Conservation (phyloP, 1,140 invertebrate species). For the Drosophila aff. region DNA sequence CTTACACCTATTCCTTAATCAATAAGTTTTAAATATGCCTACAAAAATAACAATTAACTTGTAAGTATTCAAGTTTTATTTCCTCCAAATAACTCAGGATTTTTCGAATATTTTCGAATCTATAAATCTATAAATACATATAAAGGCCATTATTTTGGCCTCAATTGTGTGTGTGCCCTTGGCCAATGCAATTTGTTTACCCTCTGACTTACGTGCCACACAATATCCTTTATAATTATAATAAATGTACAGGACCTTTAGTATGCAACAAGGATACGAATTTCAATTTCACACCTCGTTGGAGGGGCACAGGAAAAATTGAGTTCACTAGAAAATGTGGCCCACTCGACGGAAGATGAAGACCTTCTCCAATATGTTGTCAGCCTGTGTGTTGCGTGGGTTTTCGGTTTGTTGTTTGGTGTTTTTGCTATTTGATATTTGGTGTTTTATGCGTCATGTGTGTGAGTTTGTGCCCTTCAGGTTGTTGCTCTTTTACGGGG, state of each 20-base stretch:
- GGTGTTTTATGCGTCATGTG: constrained; percentile 8
- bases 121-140: too few species aligned
- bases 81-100: neutral
- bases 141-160: neutral
- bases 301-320: constrained; percentile 53
- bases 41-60: neutral
- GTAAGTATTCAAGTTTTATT: neutral
- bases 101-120: neutral
- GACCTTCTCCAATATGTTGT: constrained; percentile 59
- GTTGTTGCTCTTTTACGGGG: constrained; percentile 34
- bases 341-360: constrained; percentile 45
- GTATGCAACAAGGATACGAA: constrained; percentile 58
- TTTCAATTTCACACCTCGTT: constrained; percentile 80
- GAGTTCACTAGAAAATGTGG: constrained; percentile 27
- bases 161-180: neutral
- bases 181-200: constrained; percentile 29
- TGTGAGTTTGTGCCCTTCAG: constrained; percentile 18
- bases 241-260: constrained; percentile 40
- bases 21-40: neutral
- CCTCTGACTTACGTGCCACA: neutral
- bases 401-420: constrained; percentile 7
- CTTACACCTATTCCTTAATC: neutral
- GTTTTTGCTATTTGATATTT: constrained; percentile 25
- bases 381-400: constrained; percentile 33
- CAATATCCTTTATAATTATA: constrained; percentile 39